Evolutionary conservation across 2,888 invertebrate species (phyloP).

Genomic region (Phyllotreta cruciferae): DNA sequence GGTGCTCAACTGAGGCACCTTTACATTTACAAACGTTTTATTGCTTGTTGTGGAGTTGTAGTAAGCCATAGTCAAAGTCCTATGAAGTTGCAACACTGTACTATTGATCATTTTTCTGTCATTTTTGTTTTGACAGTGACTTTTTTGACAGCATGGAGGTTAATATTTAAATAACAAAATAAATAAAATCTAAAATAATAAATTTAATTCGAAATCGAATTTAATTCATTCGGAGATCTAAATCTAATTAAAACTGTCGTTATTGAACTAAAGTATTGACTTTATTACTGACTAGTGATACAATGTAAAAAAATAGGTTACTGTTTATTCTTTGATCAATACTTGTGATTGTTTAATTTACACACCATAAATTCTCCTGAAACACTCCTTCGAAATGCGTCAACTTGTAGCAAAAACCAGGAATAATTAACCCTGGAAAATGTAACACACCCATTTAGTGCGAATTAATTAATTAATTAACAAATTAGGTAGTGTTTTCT

Average conservation of each 20-base stretch:
- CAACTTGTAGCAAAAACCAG: conserved; percentile 18
- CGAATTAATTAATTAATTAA: not conserved
- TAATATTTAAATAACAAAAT: not conserved
- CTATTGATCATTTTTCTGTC: too few relatives aligned
- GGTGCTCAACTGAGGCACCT: too few relatives aligned
- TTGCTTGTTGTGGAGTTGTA: too few relatives aligned
- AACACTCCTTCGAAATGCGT: conserved; percentile 35
- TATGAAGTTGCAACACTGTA: too few relatives aligned
- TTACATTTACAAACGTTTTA: too few relatives aligned
- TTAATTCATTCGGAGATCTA: not conserved
- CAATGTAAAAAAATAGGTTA: conserved; percentile 14
- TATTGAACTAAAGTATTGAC: not conserved
- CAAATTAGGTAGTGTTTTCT: not conserved
- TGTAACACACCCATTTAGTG: conserved; percentile 11
- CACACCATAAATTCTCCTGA: conserved; percentile 21
- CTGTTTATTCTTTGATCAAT: conserved; percentile 30
- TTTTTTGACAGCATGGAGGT: not conserved
- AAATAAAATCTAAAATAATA: not conserved
- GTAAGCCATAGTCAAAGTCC: too few relatives aligned
- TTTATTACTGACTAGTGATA: conserved; percentile 2
- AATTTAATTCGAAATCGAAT: not conserved
- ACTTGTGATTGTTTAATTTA: conserved; percentile 26
- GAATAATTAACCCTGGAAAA: conserved; percentile 6
- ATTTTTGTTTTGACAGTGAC: not conserved
- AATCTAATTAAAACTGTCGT: not conserved